Evolutionary conservation across 1,140 invertebrate species (phyloP), one percentile per base, ranked within the genome.

Genomic region (Papilio polyxenes): DNA sequence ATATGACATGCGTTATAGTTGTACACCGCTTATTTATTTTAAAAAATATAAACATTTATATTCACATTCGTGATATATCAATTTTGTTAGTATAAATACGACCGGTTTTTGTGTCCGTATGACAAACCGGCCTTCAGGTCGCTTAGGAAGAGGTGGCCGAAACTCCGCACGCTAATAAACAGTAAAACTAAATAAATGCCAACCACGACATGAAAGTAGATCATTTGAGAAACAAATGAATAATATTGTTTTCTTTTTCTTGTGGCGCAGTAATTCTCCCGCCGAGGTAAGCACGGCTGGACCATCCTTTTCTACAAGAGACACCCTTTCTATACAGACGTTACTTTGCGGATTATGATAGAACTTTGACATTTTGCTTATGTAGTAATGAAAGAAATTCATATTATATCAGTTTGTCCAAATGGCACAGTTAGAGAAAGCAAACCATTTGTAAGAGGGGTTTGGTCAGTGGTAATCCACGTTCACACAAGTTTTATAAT

Each of bases 61-160:
- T 72, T 72, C 65, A 72, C 31, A 72, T 37, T 51, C 48, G 49
- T 77, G 49, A 49, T 49, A 77, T 49, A 77, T 49, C 49, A 51
- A 77, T 48, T 77, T 10, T 31, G 23, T 77, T 56, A 77, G 31
- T 37, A 56, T 56, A 7, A 51, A 23, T 49, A 56, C 20, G 48
- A 77, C 75, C 49, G 75, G 75, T 77, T 77, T 15, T 20, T 56
- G 49, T 53, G 75, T 77, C n/a, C 75, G 75, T 49, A 31, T 53
- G 20, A 31, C 49, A 49, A 51, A 77, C 48, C 75, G 75, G 49
- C 75, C 75, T 77, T 77, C 44, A 53, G 75, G 75, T 77, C 49
- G 49, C 15, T 20, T 5, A 77, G 75, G 75, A 53, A 77, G 48
- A 53, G n/a, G 49, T 77, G 20, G 48, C 20, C 20, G 40, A 74